These are phyloP conservation scores for Petrocephalus schoutedeni DNA, from an alignment of 2,797 vertebrate species.

Conservation along the genomic window DNA sequence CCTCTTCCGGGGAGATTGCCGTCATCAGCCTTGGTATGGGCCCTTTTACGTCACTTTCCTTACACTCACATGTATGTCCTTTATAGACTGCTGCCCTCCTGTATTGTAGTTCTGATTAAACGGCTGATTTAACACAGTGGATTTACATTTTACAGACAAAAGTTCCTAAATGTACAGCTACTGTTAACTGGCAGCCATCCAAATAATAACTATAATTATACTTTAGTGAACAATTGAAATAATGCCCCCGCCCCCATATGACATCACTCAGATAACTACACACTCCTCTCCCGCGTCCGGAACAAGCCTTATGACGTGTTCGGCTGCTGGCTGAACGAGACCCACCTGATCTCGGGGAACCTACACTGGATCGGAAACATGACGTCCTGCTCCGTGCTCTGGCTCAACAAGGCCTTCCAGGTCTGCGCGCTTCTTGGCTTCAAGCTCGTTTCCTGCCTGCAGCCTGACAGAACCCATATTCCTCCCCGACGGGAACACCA, in stretches of 20 bases:
- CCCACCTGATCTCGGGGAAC: conserved; percentile 91
- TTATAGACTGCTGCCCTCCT: not conserved
- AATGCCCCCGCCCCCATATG: not conserved
- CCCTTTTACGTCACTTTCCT: not conserved
- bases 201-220: not conserved
- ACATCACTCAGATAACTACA: conserved; percentile 76
- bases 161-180: not conserved
- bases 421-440: conserved; percentile 48
- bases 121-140: not conserved
- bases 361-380: conserved; percentile 91
- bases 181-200: not conserved
- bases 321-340: conserved; percentile 95
- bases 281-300: conserved; percentile 81
- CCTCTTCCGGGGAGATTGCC: conserved; percentile 88
- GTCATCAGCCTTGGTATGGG: conserved; percentile 87
- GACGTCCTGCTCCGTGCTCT: conserved; percentile 95
- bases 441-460: not conserved
- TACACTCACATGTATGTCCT: not conserved
- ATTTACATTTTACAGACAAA: not conserved
- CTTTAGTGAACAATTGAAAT: not conserved
- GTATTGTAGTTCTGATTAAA: not conserved
- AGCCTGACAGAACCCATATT: not conserved
- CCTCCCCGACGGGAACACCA: not conserved
- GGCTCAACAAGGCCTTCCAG: conserved; percentile 98
- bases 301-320: conserved; percentile 97